A percentile compares a stretch with the other conserved stretches of the same genome.
phyloP scores from a whole-genome alignment of 2,888 invertebrate genomes.

The Acheta domesticus region DNA sequence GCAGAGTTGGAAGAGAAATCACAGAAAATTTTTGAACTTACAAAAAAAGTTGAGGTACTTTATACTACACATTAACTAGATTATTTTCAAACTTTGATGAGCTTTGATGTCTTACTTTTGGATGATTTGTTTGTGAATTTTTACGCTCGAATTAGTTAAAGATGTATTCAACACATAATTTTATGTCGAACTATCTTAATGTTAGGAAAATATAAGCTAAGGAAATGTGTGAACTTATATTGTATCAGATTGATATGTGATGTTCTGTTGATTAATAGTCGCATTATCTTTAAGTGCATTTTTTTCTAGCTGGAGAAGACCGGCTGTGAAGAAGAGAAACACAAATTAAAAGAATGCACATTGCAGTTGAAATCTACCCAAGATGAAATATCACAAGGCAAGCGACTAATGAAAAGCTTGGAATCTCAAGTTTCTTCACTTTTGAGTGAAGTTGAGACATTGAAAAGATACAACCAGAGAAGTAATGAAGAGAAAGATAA shows the following conservation, averaged over 20 bases:
- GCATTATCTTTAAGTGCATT: no score
- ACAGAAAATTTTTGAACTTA: background rate
- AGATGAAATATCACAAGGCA: background rate
- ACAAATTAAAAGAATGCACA: background rate
- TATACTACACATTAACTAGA: no score
- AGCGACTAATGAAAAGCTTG: background rate
- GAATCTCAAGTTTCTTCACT: background rate
- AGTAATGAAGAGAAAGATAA: background rate
- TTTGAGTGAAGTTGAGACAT: background rate
- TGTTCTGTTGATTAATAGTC: no score
- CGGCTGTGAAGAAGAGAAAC: background rate
- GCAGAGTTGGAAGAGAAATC: constrained; percentile 43
- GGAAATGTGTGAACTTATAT: no score
- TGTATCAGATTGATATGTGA: no score
- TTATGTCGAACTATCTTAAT: no score
- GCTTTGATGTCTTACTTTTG: background rate
- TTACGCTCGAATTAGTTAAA: no score
- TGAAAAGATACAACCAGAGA: background rate
- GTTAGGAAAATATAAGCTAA: no score
- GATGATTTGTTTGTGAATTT: no score
- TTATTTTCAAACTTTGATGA: no score
- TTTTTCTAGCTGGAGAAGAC: no score
- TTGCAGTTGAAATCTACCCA: background rate
- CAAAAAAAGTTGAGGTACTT: background rate
- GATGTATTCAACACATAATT: no score